Base-by-base conservation (phyloP, 2,797 vertebrate genomes). In the Sebastes cheni region DNA sequence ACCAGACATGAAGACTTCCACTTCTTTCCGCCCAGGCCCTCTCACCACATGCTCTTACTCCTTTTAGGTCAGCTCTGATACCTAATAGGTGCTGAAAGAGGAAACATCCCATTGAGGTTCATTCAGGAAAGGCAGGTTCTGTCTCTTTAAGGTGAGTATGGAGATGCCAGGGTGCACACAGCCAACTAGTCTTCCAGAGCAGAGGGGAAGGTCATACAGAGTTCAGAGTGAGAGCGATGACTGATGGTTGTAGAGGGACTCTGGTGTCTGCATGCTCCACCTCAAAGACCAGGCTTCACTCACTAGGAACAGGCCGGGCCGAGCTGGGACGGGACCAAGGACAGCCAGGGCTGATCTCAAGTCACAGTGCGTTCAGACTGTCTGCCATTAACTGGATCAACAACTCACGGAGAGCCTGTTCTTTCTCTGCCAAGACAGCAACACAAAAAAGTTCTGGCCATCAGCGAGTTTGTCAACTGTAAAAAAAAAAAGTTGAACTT, bases 181-280 rank as follows among this genome's bases (percentile, higher is more conserved):
- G 86, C 87, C 89, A 87, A 89, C 91, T 42, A 86, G 89, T 95
- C 89, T 86, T 92, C 93, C 88, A 87, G 84, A 88, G 91, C 75
- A 81, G 85, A 93, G 80, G 76, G 91, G 95, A 96, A 97, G 98
- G 97, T 98, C 97, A 96, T 81, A 72, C 78, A 91, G 96, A 98
- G 97, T 98, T 98, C 97, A 98, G 95, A 92, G 92, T 27, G 72
- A 82, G 81, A 93, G 82, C 56, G 90, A 96, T 97, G 96, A 97
- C 91, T 96, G 95, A 97, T 97, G 93, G 94, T 92, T 92, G 93
- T 77, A 76, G 94, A 95, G 95, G 95, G 96, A 94, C 91, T 94
- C 91, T 92, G 32, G 89, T 92, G 93, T 94, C 91, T 90, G 90
- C 90, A 50, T 90, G 90, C 92, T 93, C 88, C 88, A 91, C 92